Conservation (phyloP, 2,888 invertebrate genomes). For the Idaea dimidiata region DNA sequence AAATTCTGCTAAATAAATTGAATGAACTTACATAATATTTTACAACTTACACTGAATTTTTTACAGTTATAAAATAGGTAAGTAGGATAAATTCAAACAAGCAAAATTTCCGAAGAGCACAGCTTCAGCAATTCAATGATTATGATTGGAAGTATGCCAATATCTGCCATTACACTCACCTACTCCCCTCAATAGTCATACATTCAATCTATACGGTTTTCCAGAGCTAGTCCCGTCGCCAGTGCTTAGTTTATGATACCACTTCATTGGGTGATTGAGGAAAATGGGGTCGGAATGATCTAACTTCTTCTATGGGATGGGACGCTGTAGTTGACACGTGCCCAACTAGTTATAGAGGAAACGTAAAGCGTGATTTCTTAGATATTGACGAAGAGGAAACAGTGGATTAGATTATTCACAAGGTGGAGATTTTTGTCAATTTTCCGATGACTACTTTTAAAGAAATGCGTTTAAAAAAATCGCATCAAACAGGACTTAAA, state of each 20-base stretch:
- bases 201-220: conserved; percentile 2
- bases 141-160: conserved; percentile 29
- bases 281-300: not conserved
- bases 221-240: not conserved
- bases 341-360: not conserved
- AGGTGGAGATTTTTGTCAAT: too few species aligned
- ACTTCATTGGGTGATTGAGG: conserved; percentile 2
- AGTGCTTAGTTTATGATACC: not conserved
- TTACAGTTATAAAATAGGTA: too few species aligned
- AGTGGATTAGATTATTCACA: too few species aligned
- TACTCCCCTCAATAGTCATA: not conserved
- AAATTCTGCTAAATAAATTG: too few species aligned
- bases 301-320: not conserved
- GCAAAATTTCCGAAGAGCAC: conserved; percentile 2
- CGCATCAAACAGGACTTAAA: too few species aligned
- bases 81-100: too few species aligned
- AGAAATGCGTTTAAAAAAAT: too few species aligned
- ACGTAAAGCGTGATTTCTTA: not conserved
- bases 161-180: conserved; percentile 11
- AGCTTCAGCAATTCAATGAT: conserved; percentile 15
- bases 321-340: not conserved
- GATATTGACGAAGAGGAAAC: not conserved
- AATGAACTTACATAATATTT: too few species aligned
- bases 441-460: too few species aligned
- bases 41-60: too few species aligned